Conservation (phyloP, 2,888 invertebrate species). For the Ichneumon xanthorius region DNA sequence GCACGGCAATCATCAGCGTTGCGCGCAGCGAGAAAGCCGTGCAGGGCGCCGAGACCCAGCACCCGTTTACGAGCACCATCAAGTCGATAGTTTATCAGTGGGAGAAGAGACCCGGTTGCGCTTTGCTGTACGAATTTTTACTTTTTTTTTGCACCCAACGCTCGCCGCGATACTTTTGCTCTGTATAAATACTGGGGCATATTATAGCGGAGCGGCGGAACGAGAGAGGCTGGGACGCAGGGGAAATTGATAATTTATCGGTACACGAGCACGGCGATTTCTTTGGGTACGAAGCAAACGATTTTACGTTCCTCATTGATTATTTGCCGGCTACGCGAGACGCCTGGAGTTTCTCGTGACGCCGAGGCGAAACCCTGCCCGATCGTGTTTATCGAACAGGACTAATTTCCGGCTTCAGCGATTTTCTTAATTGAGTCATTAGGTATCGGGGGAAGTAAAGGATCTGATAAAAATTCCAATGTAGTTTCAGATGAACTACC, state of each 20-base stretch:
- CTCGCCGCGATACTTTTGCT: conserved; percentile 19
- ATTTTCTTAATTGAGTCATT: conserved; percentile 66
- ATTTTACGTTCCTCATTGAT: conserved; percentile 25
- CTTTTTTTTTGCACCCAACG: conserved; percentile 16
- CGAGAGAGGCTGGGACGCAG: background rate
- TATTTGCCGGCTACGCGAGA: conserved; percentile 16
- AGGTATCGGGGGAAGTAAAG: conserved; percentile 48
- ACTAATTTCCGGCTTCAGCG: conserved; percentile 57
- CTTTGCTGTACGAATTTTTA: conserved; percentile 12
- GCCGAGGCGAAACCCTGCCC: background rate
- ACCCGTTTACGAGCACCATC: conserved; percentile 72
- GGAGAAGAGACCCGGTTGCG: conserved; percentile 28
- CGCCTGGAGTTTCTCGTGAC: background rate
- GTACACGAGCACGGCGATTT: conserved; percentile 19
- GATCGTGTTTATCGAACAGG: conserved; percentile 13
- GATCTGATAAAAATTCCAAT: conserved; percentile 4
- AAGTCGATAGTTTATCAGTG: conserved; percentile 74
- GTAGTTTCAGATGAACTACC: conserved; percentile 20
- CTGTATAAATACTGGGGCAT: conserved; percentile 21
- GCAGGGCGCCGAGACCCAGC: conserved; percentile 44
- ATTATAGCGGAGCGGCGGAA: conserved; percentile 10
- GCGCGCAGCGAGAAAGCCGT: conserved; percentile 26
- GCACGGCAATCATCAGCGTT: conserved; percentile 62
- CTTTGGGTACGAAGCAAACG: background rate
- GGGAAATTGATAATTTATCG: conserved; percentile 27